Conservation (phyloP, 2,797 vertebrate genomes). For the Malurus splendens region DNA sequence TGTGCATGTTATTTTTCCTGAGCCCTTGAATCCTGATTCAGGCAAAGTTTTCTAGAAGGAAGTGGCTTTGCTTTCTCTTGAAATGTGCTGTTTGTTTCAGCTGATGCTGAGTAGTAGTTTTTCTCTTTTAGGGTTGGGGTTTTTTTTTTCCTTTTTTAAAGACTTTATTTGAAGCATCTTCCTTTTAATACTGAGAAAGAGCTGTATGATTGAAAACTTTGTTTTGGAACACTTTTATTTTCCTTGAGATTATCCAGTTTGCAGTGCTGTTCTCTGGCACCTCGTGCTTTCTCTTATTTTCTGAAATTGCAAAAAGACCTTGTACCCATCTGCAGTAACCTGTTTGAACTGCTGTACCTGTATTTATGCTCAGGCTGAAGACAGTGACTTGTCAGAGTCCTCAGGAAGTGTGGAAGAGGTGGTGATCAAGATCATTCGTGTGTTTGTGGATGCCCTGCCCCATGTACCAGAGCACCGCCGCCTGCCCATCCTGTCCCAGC, state of each 20-base stretch:
- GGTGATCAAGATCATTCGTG: constrained; percentile 80
- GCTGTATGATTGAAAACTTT: not conserved
- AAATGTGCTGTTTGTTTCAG: not conserved
- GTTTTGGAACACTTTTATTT: not conserved
- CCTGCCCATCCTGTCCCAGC: constrained; percentile 83
- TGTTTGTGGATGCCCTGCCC: constrained; percentile 91
- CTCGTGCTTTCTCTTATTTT: not conserved
- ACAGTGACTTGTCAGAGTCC: constrained; percentile 59
- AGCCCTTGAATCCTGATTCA: not conserved
- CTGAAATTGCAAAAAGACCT: not conserved
- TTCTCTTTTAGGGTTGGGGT: not conserved
- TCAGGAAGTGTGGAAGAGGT: constrained; percentile 69
- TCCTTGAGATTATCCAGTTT: not conserved
- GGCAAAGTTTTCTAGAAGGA: not conserved
- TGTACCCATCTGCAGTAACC: not conserved
- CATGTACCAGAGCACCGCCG: constrained; percentile 91
- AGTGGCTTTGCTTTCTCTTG: not conserved
- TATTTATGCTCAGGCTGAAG: constrained; percentile 73
- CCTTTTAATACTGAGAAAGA: not conserved
- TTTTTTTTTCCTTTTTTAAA: fast-evolving
- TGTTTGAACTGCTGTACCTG: not conserved
- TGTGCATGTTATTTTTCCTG: not conserved
- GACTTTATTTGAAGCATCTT: not conserved
- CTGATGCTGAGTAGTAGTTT: not conserved
- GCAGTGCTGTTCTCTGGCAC: not conserved